Conservation (phyloP, 2,113 vertebrate species). For the Oryctolagus cuniculus region mOryCun1.1 NC_091436.1:80194501-80195000, state of each 20-base stretch:
- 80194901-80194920: slow-evolving; percentile 70
- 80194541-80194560: neutral
- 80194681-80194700: slow-evolving; percentile 71
- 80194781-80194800: slow-evolving; percentile 72
- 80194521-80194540: slow-evolving; percentile 33
- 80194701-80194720: slow-evolving; percentile 52
- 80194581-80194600: slow-evolving; percentile 53
- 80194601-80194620: slow-evolving; percentile 58
- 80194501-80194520: slow-evolving; percentile 29
- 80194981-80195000: slow-evolving; percentile 34
- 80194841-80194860: slow-evolving; percentile 44
- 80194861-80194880: slow-evolving; percentile 41
- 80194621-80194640: slow-evolving; percentile 28
- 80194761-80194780: slow-evolving; percentile 59
- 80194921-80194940: slow-evolving; percentile 42
- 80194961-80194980: slow-evolving; percentile 55
- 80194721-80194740: slow-evolving; percentile 29
- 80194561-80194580: slow-evolving; percentile 54
- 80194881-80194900: slow-evolving; percentile 44
- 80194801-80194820: slow-evolving; percentile 39
- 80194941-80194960: slow-evolving; percentile 64
- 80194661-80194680: slow-evolving; percentile 77
- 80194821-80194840: slow-evolving; percentile 74
- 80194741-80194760: slow-evolving; percentile 65
- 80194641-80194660: slow-evolving; percentile 60